A percentile compares a stretch with the other conserved stretches of the same genome.
phyloP scores from a whole-genome alignment of 2,888 invertebrate genomes.

The Yponomeuta evonymella region DNA sequence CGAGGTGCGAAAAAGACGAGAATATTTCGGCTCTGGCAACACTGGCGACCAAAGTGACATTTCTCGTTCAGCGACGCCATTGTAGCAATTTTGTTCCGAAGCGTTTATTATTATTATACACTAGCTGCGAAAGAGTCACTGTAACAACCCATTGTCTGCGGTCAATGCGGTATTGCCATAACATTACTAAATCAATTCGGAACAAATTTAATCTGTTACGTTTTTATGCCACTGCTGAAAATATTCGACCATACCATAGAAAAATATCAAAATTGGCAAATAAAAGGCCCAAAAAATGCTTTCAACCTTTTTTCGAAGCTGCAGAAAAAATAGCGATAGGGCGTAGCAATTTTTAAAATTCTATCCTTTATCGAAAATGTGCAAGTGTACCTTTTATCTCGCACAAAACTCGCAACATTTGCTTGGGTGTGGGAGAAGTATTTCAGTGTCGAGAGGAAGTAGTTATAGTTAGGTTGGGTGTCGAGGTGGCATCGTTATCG shows the following conservation, averaged over 20 bases:
- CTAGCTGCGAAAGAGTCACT: background rate
- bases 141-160: background rate
- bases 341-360: conserved; percentile 16
- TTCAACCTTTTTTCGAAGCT: background rate
- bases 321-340: conserved; percentile 17
- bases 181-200: background rate
- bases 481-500: conserved; percentile 70
- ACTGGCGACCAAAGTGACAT: conserved; percentile 34
- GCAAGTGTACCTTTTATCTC: conserved; percentile 19
- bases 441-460: conserved; percentile 61
- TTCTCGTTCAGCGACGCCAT: conserved; percentile 22
- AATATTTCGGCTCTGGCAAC: conserved; percentile 62
- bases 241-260: background rate
- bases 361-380: conserved; percentile 11
- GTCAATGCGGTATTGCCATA: background rate
- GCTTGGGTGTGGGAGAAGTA: conserved; percentile 59
- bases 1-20: conserved; percentile 60
- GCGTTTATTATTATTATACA: background rate
- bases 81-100: conserved; percentile 15
- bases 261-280: background rate
- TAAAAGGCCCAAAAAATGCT: background rate
- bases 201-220: background rate
- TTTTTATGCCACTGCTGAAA: background rate
- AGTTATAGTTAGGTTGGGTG: conserved; percentile 71
- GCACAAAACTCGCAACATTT: conserved; percentile 49